These are phyloP conservation scores for Sylvia atricapilla DNA, from an alignment of 2,113 vertebrate species.

Conservation along the genomic window DNA sequence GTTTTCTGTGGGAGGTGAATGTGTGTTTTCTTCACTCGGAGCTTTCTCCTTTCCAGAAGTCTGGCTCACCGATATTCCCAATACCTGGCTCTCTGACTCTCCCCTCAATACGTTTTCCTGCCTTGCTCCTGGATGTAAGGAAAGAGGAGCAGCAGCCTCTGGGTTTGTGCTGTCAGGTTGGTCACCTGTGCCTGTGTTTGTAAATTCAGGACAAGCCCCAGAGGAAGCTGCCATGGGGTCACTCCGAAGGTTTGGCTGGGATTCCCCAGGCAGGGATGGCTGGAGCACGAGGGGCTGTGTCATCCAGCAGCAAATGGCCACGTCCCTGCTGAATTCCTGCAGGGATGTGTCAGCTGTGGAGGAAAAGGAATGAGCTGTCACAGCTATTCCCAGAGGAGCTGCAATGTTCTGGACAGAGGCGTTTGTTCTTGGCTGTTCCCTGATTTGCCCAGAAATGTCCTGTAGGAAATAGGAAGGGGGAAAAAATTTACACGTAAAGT, in stretches of 20 bases:
- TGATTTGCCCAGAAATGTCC: conserved; percentile 30
- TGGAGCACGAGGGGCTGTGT: background rate
- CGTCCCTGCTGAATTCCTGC: background rate
- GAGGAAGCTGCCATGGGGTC: background rate
- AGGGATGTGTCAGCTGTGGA: background rate
- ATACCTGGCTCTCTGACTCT: background rate
- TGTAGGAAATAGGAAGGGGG: background rate
- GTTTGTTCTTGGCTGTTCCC: background rate
- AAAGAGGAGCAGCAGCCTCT: background rate
- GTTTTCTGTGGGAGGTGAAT: background rate
- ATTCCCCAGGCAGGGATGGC: background rate
- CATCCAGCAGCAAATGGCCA: background rate
- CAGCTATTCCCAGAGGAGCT: background rate
- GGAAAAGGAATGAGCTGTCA: background rate
- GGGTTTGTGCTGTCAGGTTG: background rate
- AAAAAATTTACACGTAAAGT: background rate
- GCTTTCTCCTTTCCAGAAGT: background rate
- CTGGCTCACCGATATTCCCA: background rate
- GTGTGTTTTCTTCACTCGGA: background rate
- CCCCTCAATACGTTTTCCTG: background rate
- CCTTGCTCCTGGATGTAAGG: background rate
- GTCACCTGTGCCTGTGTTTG: background rate
- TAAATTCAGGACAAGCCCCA: background rate
- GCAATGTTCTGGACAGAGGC: background rate
- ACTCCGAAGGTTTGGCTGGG: background rate